Base-by-base conservation (phyloP, 2,888 invertebrate species). In the Copidosoma aretas region DNA sequence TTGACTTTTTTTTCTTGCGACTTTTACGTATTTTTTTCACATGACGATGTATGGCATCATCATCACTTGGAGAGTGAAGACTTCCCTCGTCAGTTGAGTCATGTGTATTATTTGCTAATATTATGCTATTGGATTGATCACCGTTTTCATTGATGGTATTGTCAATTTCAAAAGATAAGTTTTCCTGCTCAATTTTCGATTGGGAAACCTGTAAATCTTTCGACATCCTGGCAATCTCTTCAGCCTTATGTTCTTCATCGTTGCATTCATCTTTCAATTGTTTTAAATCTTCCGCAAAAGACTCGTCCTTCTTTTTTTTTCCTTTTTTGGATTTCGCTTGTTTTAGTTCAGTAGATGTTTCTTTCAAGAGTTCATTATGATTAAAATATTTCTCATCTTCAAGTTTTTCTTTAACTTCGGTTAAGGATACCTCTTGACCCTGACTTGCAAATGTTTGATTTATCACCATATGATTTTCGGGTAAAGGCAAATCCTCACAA, bases 21-120 rank as follows among this genome's bases (percentile, higher is more conserved):
- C 21, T 22, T 1, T 53, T 54, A 5, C 25, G 32, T 1, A 51
- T 32, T 8, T 32, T 32, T 32, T 32, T 32, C 8, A 32, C 32
- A 32, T 32, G 32, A 32, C 32, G 51, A 17, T 52, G 46, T 32
- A n/a, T 12, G 1, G 59, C 21, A n/a, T 64, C 67, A 10, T 75
- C 67, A 19, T 77, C 76, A 41, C 75, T 76, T 54, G 75, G 75
- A 0, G 75, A 75, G 10, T 68, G 73, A 54, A 74, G 75, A 14
- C 75, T 76, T 8, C 77, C 69, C 4, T 78, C 78, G 1, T 75
- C 76, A 0, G 79, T 76, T 2, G 76, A 76, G 17, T 75, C 75
- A 24, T 77, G 75, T 17, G 71, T 72, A 19, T 79, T 81, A 17
- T 77, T 43, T 1, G 81, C 79, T 1, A 78, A 80, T 39, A 78